These are phyloP conservation scores for Cervus canadensis DNA, from an alignment of 2,113 vertebrate genomes.

Conservation along the genomic window DNA sequence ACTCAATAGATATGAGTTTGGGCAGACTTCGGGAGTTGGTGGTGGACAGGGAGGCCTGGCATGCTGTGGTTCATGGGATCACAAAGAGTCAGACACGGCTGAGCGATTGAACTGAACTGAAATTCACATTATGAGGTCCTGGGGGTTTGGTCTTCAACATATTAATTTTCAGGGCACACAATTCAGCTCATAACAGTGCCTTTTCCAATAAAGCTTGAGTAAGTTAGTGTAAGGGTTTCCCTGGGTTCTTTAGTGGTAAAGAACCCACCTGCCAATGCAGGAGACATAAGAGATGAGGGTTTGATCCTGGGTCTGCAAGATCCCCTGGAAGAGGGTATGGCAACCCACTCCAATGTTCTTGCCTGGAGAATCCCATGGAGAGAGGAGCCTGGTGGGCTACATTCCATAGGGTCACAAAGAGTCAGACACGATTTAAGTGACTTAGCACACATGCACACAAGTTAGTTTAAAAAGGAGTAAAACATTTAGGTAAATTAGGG, in stretches of 20 bases:
- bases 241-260: neutral
- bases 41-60: neutral
- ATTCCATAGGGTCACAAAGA: neutral
- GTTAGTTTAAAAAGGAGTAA: neutral
- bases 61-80: neutral
- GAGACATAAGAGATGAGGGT: neutral
- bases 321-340: neutral
- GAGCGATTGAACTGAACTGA: neutral
- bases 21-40: neutral
- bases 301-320: neutral
- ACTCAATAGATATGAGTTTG: neutral
- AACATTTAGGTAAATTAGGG: neutral
- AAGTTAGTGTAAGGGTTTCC: neutral
- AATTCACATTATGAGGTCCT: neutral
- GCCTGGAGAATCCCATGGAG: neutral
- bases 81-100: fast-evolving
- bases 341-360: neutral
- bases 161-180: neutral
- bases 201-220: neutral
- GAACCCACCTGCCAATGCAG: neutral
- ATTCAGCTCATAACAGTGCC: neutral
- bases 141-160: neutral
- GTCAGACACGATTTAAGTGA: neutral
- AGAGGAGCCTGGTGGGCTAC: neutral
- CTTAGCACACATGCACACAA: neutral